These are phyloP conservation scores for Cirrhinus mrigala DNA, from an alignment of 2,797 vertebrate genomes.

Conservation along the genomic window DNA sequence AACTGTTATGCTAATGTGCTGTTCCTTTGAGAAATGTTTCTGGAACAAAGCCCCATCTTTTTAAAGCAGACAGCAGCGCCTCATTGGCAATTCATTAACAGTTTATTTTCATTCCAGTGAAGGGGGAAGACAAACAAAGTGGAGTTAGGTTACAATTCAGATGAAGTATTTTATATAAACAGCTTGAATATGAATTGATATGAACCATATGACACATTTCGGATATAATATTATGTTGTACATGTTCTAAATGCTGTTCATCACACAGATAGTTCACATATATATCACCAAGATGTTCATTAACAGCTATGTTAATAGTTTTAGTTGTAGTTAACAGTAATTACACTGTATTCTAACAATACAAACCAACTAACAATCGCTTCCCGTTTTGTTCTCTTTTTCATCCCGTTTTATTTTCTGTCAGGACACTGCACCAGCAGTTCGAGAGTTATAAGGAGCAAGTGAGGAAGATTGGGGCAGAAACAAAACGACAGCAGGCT, in stretches of 20 bases:
- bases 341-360: conserved; percentile 11
- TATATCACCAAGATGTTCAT: neutral
- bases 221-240: neutral
- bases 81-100: conserved; percentile 73
- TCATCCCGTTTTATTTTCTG: conserved; percentile 18
- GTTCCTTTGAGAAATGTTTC: conserved; percentile 69
- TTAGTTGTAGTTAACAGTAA: neutral
- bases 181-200: neutral
- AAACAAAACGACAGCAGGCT: conserved; percentile 90
- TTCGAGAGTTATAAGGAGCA: conserved; percentile 99
- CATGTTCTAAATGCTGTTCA: neutral
- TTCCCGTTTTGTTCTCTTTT: neutral
- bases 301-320: neutral
- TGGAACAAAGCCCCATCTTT: conserved; percentile 39
- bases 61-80: conserved; percentile 25
- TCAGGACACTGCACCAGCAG: conserved; percentile 97
- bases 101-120: conserved; percentile 70
- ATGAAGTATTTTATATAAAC: conserved; percentile 50
- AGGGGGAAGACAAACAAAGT: conserved; percentile 32
- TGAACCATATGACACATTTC: neutral
- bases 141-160: neutral
- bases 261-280: neutral
- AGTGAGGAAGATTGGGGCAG: conserved; percentile 94
- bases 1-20: conserved; percentile 66
- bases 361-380: neutral